Evolutionary conservation across 1,140 invertebrate species (phyloP).

Genomic region (Brachionus rubens): DNA sequence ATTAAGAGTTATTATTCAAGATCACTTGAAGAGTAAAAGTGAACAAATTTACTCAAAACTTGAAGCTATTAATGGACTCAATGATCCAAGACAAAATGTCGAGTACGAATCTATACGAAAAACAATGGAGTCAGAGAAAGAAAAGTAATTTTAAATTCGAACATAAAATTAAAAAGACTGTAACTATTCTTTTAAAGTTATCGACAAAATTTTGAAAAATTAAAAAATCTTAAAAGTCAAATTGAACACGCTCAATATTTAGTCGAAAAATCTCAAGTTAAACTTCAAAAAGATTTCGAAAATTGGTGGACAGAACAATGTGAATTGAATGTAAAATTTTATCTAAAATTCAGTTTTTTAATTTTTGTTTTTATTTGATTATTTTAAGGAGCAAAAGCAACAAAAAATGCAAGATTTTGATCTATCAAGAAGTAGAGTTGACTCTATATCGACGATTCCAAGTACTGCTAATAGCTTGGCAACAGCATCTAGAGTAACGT

Average conservation of each 20-base stretch:
- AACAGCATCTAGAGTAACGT: constrained; percentile 8
- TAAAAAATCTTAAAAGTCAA: constrained; percentile 57
- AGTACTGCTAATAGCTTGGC: constrained; percentile 15
- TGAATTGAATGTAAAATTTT: background rate
- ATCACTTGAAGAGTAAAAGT: constrained; percentile 54
- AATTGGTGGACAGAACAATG: constrained; percentile 55
- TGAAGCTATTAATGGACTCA: background rate
- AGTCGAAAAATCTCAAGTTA: constrained; percentile 58
- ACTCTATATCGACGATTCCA: background rate
- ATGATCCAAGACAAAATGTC: constrained; percentile 51
- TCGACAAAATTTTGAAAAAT: constrained; percentile 53
- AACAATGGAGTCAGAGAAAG: constrained; percentile 55
- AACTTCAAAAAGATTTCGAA: constrained; percentile 61
- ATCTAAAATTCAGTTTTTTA: background rate
- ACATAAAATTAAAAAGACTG: background rate
- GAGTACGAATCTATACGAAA: constrained; percentile 52
- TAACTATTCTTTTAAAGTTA: constrained; percentile 50
- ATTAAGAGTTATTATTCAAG: constrained; percentile 50
- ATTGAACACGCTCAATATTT: constrained; percentile 60
- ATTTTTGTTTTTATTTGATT: background rate
- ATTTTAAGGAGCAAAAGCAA: constrained; percentile 30
- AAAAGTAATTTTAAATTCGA: constrained; percentile 47
- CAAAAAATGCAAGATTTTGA: background rate
- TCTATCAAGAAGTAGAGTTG: background rate
- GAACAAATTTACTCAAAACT: constrained; percentile 49